Conservation (phyloP, 2,797 vertebrate species). For the Acanthurus leucopareius region DNA sequence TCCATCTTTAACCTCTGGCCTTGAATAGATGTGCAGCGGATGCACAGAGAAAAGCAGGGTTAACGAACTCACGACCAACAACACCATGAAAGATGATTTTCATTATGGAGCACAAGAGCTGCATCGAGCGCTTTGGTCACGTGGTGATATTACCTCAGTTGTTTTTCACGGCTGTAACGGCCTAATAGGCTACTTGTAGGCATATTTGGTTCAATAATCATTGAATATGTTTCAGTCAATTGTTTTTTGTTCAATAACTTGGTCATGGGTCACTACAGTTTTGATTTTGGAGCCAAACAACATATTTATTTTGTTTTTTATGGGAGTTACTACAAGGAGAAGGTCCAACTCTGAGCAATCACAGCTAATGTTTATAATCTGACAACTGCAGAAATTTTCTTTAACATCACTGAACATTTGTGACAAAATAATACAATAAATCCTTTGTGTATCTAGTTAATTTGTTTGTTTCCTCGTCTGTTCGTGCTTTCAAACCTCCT, state of each 20-base stretch:
- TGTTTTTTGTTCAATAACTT: background rate
- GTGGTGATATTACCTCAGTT: background rate
- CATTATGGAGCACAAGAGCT: background rate
- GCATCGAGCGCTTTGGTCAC: background rate
- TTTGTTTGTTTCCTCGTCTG: conserved; percentile 1
- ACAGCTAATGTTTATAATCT: background rate
- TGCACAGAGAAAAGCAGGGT: background rate
- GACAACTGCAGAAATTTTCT: background rate
- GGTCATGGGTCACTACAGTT: background rate
- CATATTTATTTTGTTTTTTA: background rate
- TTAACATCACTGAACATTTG: background rate
- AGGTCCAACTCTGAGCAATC: background rate
- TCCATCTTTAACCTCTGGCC: background rate
- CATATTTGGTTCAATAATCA: background rate
- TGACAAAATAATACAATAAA: conserved; percentile 1
- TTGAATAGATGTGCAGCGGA: conserved; percentile 7
- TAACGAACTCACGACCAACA: background rate
- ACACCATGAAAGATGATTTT: conserved; percentile 35
- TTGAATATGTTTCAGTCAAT: background rate
- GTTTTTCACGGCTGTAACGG: background rate
- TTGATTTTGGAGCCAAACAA: background rate
- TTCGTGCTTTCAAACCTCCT: too few species aligned
- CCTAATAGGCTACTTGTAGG: background rate
- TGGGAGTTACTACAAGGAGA: too few species aligned
- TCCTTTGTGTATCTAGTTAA: conserved; percentile 10